These are phyloP conservation scores for Hippopotamyrus pictus DNA, from an alignment of 2,797 vertebrate species.

Conservation along the genomic window DNA sequence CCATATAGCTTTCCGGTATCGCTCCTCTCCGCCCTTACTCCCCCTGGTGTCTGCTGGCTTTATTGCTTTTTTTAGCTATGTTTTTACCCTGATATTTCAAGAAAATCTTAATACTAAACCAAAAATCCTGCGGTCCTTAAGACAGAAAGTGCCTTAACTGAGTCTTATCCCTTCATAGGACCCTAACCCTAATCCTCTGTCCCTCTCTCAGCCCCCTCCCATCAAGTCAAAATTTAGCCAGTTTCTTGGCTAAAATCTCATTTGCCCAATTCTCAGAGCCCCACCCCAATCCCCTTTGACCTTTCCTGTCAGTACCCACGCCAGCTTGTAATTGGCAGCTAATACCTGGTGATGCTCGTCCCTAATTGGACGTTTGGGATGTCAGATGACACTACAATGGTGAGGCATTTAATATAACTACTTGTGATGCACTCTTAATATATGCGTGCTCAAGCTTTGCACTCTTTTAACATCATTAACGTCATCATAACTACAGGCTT, in stretches of 20 bases:
- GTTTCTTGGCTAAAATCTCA: background rate
- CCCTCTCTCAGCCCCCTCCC: constrained; percentile 1
- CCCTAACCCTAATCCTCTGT: too few species aligned
- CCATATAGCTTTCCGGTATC: constrained; percentile 38
- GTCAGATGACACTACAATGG: constrained; percentile 90
- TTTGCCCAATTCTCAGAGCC: constrained; percentile 17
- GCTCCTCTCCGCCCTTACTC: constrained; percentile 39
- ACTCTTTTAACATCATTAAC: background rate
- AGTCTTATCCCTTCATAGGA: background rate
- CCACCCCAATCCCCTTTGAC: constrained; percentile 37
- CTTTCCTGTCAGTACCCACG: constrained; percentile 72
- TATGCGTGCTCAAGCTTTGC: constrained; percentile 2
- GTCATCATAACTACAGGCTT: background rate
- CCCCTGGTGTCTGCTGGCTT: background rate
- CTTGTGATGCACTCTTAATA: constrained; percentile 26
- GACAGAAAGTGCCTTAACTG: background rate
- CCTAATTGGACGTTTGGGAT: constrained; percentile 70
- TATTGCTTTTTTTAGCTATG: constrained; percentile 1
- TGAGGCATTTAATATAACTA: constrained; percentile 73
- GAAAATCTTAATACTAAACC: background rate
- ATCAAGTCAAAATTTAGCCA: constrained; percentile 3
- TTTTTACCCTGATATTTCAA: background rate
- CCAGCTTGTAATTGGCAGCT: constrained; percentile 86
- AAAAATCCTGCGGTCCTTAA: background rate
- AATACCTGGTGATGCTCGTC: constrained; percentile 88